Evolutionary conservation across 2,888 invertebrate genomes (phyloP).

Genomic region (Apamea epomidion): DNA sequence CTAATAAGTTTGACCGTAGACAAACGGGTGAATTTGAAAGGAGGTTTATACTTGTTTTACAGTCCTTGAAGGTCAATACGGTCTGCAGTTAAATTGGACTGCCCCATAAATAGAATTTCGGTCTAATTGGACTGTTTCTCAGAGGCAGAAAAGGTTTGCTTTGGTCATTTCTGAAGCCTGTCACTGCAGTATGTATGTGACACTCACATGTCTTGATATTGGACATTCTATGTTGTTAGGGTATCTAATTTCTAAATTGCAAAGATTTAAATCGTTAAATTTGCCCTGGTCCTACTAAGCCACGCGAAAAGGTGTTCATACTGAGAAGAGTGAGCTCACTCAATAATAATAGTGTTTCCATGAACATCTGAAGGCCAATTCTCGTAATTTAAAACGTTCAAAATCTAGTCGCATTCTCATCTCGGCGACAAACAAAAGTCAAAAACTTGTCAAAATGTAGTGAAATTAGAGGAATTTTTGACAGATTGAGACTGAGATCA

Average conservation of each 20-base stretch:
- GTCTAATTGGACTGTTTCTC: constrained; percentile 33
- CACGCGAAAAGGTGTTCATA: no score
- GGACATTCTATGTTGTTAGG: neutral
- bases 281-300: no score
- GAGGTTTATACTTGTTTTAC: constrained; percentile 8
- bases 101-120: constrained; percentile 20
- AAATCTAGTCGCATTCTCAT: no score
- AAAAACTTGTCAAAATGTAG: no score
- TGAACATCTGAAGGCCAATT: no score
- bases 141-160: constrained; percentile 4
- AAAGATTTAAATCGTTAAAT: no score
- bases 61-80: constrained; percentile 15
- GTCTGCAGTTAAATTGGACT: constrained; percentile 25
- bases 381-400: no score
- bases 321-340: neutral
- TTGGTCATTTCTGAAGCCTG: neutral
- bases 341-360: no score
- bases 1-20: constrained; percentile 42
- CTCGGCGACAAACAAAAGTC: no score
- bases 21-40: constrained; percentile 11
- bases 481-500: no score
- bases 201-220: neutral
- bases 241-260: neutral
- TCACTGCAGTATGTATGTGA: neutral
- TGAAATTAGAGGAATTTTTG: no score